These are phyloP conservation scores for Erpornis zantholeuca DNA, from an alignment of 2,113 vertebrate species.

Conservation along the genomic window DNA sequence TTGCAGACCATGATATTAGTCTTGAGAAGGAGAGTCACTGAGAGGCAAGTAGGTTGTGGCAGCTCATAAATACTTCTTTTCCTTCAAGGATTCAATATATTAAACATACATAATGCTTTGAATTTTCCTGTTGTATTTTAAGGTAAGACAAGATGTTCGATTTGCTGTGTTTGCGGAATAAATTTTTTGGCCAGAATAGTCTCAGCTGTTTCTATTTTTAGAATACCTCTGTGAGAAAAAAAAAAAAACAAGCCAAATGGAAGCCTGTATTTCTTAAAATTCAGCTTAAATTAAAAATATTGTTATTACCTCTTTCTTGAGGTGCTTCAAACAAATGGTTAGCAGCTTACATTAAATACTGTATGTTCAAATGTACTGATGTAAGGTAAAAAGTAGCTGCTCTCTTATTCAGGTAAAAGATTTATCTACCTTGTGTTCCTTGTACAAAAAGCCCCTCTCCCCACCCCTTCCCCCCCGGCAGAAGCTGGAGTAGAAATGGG, in stretches of 20 bases:
- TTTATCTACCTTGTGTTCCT: not conserved
- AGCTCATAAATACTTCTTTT: not conserved
- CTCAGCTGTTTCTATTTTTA: not conserved
- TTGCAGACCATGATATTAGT: not conserved
- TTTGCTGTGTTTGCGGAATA: not conserved
- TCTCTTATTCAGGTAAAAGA: not conserved
- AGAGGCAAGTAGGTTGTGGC: not conserved
- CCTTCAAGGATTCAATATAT: not conserved
- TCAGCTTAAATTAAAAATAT: not conserved
- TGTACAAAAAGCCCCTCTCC: not conserved
- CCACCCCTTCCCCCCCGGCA: not conserved
- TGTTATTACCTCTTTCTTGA: not conserved
- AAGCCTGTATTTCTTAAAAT: not conserved
- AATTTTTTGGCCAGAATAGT: not conserved
- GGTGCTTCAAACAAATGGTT: not conserved
- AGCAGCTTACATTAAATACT: not conserved
- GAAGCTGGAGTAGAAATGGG: not conserved
- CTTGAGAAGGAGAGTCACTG: not conserved
- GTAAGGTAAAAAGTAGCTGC: not conserved
- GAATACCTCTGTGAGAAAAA: not conserved
- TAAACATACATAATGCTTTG: not conserved
- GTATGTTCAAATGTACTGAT: not conserved
- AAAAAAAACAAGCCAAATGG: not conserved
- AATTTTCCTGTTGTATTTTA: constrained; percentile 20
- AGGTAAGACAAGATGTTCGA: not conserved